Conservation (phyloP, 2,797 vertebrate genomes). For the Xiphorhynchus erythropygius region DNA sequence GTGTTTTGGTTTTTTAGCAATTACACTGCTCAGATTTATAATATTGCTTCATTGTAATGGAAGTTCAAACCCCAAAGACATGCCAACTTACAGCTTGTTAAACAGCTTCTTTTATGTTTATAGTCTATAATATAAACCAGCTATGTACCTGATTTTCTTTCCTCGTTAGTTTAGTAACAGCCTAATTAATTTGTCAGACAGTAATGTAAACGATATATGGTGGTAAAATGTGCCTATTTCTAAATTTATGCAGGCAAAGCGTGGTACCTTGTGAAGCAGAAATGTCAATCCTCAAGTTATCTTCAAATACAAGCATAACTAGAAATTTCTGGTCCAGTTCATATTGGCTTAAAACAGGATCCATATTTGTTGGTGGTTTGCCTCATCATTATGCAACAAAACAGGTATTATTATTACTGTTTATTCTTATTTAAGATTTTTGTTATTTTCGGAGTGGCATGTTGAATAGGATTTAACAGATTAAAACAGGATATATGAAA, state of each 20-base stretch:
- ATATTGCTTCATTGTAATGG: conserved; percentile 17
- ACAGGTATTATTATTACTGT: conserved; percentile 68
- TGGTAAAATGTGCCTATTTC: conserved; percentile 31
- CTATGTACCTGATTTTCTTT: conserved; percentile 51
- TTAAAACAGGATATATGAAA: background rate
- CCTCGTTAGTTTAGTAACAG: conserved; percentile 27
- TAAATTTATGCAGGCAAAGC: conserved; percentile 78
- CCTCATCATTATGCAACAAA: conserved; percentile 65
- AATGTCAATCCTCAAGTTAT: conserved; percentile 73
- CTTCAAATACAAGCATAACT: conserved; percentile 60
- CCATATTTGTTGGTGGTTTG: conserved; percentile 82
- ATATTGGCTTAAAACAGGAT: conserved; percentile 68
- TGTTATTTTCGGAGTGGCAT: background rate
- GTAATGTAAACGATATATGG: background rate
- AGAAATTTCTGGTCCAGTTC: conserved; percentile 71
- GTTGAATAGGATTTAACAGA: background rate
- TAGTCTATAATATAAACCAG: conserved; percentile 19
- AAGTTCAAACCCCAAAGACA: background rate
- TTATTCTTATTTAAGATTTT: background rate
- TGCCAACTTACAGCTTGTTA: conserved; percentile 29
- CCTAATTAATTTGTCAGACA: conserved; percentile 49
- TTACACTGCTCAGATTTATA: conserved; percentile 19
- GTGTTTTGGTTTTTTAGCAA: background rate
- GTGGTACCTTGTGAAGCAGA: conserved; percentile 82
- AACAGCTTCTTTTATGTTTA: conserved; percentile 27